phyloP scores from a whole-genome alignment of 1,140 invertebrate genomes.

The Atta cephalotes region DNA sequence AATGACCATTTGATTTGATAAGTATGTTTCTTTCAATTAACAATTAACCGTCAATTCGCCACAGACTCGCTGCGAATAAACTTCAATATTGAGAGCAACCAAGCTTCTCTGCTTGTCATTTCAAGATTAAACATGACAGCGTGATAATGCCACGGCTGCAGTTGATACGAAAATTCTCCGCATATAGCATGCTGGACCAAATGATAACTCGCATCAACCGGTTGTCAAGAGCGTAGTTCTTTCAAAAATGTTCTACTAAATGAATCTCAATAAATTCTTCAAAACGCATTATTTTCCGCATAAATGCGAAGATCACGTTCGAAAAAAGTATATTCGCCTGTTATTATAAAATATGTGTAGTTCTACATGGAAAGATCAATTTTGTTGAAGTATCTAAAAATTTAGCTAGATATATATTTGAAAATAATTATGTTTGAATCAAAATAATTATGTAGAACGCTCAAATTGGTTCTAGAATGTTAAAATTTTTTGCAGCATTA shows the following conservation, averaged over 20 bases:
- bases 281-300: background rate
- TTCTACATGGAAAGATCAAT: background rate
- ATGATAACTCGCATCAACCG: constrained; percentile 38
- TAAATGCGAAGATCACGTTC: background rate
- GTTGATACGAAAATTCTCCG: constrained; percentile 38
- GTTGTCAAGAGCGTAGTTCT: background rate
- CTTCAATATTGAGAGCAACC: constrained; percentile 2
- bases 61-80: constrained; percentile 7
- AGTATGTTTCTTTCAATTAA: constrained; percentile 34
- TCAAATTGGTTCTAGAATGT: too few relatives aligned
- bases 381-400: too few relatives aligned
- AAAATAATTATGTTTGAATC: too few relatives aligned
- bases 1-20: background rate
- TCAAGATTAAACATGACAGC: constrained; percentile 33
- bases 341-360: background rate
- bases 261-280: background rate
- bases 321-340: background rate
- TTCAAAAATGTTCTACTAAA: background rate
- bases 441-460: too few relatives aligned
- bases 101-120: background rate
- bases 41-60: constrained; percentile 35
- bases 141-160: constrained; percentile 7
- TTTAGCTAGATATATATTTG: background rate
- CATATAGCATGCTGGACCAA: background rate
- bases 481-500: too few relatives aligned